Evolutionary conservation across 2,888 invertebrate genomes (phyloP).

Genomic region (Acrobeloides nanus): DNA sequence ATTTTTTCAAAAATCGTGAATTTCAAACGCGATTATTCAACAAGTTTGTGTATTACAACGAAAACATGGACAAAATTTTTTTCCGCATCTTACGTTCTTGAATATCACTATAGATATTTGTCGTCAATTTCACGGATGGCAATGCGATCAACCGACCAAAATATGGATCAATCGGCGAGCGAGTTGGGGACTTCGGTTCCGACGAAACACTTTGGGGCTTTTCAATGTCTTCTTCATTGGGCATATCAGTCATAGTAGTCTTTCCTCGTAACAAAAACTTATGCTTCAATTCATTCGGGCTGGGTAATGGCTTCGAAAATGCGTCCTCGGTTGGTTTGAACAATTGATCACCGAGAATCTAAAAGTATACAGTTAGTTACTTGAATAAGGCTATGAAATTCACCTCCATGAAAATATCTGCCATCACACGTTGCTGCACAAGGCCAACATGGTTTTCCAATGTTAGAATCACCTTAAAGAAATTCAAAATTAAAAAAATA

Average conservation of each 20-base stretch:
- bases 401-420: slow-evolving; percentile 54
- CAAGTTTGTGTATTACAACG: too few relatives aligned
- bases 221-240: slow-evolving; percentile 17
- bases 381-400: neutral
- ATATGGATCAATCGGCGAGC: slow-evolving; percentile 28
- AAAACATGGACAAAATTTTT: too few relatives aligned
- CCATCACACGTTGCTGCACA: slow-evolving; percentile 56
- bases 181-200: slow-evolving; percentile 16
- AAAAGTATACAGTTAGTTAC: slow-evolving; percentile 6
- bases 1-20: too few relatives aligned
- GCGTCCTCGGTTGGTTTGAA: slow-evolving; percentile 56
- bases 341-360: slow-evolving; percentile 57
- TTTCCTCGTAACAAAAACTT: slow-evolving; percentile 48
- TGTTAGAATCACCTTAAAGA: slow-evolving; percentile 59
- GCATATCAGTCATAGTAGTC: slow-evolving; percentile 8
- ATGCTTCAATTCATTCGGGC: slow-evolving; percentile 45
- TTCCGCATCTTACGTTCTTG: slow-evolving; percentile 32
- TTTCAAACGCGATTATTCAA: too few relatives aligned
- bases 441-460: slow-evolving; percentile 59
- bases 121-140: slow-evolving; percentile 44
- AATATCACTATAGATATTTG: slow-evolving; percentile 42
- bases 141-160: slow-evolving; percentile 40
- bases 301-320: slow-evolving; percentile 49
- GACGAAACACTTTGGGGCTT: slow-evolving; percentile 8
- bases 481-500: too few relatives aligned